Base-by-base conservation (phyloP, 2,797 vertebrate species). In the Antrozous pallidus region DNA sequence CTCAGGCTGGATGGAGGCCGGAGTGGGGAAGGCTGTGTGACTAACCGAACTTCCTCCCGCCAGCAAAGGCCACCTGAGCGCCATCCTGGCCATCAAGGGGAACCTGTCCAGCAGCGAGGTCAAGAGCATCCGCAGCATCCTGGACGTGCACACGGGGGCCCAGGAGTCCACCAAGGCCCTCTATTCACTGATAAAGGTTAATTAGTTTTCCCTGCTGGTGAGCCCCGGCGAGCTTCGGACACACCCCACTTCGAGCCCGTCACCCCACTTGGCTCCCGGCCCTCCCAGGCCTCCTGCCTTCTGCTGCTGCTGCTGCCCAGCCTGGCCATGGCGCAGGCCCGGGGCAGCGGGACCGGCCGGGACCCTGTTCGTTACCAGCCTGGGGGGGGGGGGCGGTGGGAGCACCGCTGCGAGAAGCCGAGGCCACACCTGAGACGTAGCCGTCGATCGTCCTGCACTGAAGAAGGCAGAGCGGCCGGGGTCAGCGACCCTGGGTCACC, bases 61-160 rank as follows among this genome's bases (percentile, higher is more conserved):
- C 98, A 99, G 99, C 93, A 98, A 98, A 51, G 97, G 82, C 61
- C 99, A 99, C 26, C 94, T 99, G 95, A 97, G 95, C 6, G 98
- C 98, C 0, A 97, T 99, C 94, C 97, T 99, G 95, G 96, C 98
- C 94, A 98, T 99, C 96, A 99, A 99, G 97, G 97, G 91, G 2
- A 98, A 98, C 86, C 97, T 99, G 58, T 97, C 98, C 0, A 97
- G 74, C 6, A 94, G 97, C 0, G 98, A 99, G 0, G 31, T 96
- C 71, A 98, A 89, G 94, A 98, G 97, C 94, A 98, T 99, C 97
- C 97, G 98, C 87, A 96, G 87, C 14, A 98, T 98, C 51, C 93
- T 99, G 77, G 96, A 97, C 33, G 98, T 98, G 92, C 97, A 89
- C 75, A 94, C 94, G 0, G 84, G 54, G 0, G 42, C 0, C 2